Conservation (phyloP, 2,888 invertebrate genomes). For the Tinea pellionella region DNA sequence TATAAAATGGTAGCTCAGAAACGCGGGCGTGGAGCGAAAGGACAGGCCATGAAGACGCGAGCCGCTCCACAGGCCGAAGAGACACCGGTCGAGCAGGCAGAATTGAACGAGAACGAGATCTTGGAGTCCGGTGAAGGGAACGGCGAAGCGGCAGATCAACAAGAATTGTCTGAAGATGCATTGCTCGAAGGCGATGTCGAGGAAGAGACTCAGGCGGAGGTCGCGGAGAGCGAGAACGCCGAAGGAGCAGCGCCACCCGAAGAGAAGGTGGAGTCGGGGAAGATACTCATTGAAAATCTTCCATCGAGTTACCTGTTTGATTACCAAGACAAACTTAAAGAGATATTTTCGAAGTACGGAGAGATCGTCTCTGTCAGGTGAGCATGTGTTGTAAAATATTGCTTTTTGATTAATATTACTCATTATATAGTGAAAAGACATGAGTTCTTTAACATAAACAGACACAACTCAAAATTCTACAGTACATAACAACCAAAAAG, state of each 20-base stretch:
- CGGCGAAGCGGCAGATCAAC: conserved; percentile 35
- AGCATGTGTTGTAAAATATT: conserved; percentile 22
- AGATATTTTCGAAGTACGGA: conserved; percentile 58
- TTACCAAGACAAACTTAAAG: conserved; percentile 63
- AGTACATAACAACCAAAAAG: too few species aligned
- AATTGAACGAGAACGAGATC: conserved; percentile 25
- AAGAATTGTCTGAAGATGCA: conserved; percentile 27
- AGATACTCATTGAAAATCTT: conserved; percentile 59
- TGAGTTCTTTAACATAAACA: too few species aligned
- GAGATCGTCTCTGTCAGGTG: conserved; percentile 53
- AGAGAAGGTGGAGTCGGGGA: conserved; percentile 57
- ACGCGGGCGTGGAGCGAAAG: conserved; percentile 57
- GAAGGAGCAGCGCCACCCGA: conserved; percentile 25
- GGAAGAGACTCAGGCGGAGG: conserved; percentile 25
- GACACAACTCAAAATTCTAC: too few species aligned
- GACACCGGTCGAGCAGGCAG: conserved; percentile 24
- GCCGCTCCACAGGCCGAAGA: conserved; percentile 18
- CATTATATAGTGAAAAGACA: background rate
- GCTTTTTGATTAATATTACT: background rate
- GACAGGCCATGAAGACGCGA: conserved; percentile 47
- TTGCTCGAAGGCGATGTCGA: conserved; percentile 22
- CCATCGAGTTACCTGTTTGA: conserved; percentile 58
- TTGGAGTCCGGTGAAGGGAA: conserved; percentile 36
- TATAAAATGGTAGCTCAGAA: conserved; percentile 53
- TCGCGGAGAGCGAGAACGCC: conserved; percentile 29